Percentiles rank a stretch among this genome's conserved stretches.
Evolutionary conservation across 2,888 invertebrate species (phyloP).

Genomic region (Caenorhabditis uteleia): DNA sequence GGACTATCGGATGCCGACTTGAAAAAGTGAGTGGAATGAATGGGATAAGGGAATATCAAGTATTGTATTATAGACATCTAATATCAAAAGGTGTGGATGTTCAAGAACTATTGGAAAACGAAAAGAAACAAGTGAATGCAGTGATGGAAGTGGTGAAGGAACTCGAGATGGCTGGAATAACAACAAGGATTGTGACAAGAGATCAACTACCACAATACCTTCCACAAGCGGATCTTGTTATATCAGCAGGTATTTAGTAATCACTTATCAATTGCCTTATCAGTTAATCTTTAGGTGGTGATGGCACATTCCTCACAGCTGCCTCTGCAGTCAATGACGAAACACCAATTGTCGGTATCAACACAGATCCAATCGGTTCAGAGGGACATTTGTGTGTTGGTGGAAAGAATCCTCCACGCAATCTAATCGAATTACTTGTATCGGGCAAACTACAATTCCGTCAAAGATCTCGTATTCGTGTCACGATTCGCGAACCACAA

Average conservation of each 20-base stretch:
- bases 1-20: conserved; percentile 32
- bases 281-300: conserved; percentile 49
- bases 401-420: conserved; percentile 57
- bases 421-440: conserved; percentile 75
- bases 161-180: conserved; percentile 44
- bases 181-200: conserved; percentile 42
- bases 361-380: conserved; percentile 67
- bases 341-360: conserved; percentile 67
- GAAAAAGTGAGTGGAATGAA: conserved; percentile 19
- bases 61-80: conserved; percentile 24
- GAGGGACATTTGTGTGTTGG: conserved; percentile 67
- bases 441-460: conserved; percentile 76
- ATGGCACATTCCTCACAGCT: conserved; percentile 67
- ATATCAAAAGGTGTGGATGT: conserved; percentile 37
- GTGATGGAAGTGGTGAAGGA: conserved; percentile 37
- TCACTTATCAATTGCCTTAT: no score
- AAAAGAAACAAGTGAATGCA: conserved; percentile 44
- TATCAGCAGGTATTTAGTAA: conserved; percentile 49
- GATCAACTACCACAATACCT: conserved; percentile 45
- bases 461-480: conserved; percentile 87
- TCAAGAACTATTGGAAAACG: conserved; percentile 35
- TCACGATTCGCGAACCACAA: conserved; percentile 76
- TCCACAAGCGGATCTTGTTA: conserved; percentile 58
- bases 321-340: conserved; percentile 56
- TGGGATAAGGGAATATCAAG: background rate